Evolutionary conservation across 2,888 invertebrate genomes (phyloP).

Genomic region (Drosophila ezoana): DNA sequence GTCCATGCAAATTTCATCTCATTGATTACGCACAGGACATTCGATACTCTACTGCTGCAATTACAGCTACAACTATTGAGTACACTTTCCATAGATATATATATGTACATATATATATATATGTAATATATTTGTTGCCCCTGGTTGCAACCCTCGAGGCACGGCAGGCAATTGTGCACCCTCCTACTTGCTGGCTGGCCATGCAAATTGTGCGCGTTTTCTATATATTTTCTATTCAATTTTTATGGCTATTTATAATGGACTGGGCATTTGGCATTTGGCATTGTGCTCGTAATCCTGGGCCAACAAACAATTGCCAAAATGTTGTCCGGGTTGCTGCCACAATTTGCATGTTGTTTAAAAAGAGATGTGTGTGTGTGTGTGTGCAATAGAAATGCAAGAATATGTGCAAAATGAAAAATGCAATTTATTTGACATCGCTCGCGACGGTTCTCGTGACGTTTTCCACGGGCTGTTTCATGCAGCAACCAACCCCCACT

Average conservation of each 20-base stretch:
- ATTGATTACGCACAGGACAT: constrained; percentile 76
- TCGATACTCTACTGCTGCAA: constrained; percentile 71
- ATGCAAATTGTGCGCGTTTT: constrained; percentile 63
- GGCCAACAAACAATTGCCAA: constrained; percentile 57
- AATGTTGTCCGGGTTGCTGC: constrained; percentile 37
- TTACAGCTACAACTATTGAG: constrained; percentile 60
- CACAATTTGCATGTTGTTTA: constrained; percentile 60
- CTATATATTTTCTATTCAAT: constrained; percentile 68
- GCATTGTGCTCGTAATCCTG: constrained; percentile 61
- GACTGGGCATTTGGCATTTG: constrained; percentile 64
- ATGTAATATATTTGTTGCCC: constrained; percentile 5
- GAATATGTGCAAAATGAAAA: constrained; percentile 70
- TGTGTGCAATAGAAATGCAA: constrained; percentile 49
- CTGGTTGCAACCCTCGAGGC: constrained; percentile 44
- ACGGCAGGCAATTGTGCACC: constrained; percentile 34
- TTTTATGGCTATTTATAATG: constrained; percentile 79
- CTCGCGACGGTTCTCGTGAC: constrained; percentile 29
- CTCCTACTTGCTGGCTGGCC: constrained; percentile 25
- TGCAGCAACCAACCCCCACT: constrained; percentile 4
- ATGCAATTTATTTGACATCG: constrained; percentile 74
- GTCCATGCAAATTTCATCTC: constrained; percentile 82
- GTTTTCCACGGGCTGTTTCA: constrained; percentile 50
- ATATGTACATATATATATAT: not conserved
- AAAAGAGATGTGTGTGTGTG: constrained; percentile 21
- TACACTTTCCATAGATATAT: constrained; percentile 37